These are phyloP conservation scores for Thamnophis elegans DNA, from an alignment of 2,797 vertebrate genomes.

Conservation along the genomic window DNA sequence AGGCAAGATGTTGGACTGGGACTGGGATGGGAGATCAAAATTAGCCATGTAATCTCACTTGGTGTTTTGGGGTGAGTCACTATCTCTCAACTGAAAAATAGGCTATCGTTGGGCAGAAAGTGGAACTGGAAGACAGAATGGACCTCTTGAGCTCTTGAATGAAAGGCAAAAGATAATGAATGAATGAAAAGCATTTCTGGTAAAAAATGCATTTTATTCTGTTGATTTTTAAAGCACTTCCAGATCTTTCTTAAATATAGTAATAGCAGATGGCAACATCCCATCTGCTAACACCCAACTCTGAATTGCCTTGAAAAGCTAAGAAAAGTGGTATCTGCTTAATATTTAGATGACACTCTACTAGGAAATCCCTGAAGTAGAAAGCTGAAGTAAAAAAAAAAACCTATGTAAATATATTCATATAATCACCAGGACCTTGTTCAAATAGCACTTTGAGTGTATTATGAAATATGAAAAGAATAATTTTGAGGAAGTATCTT, in stretches of 20 bases:
- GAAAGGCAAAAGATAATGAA: neutral
- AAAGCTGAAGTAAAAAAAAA: neutral
- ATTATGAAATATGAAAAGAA: neutral
- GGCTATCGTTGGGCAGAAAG: neutral
- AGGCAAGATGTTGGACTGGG: neutral
- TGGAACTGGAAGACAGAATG: neutral
- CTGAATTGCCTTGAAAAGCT: neutral
- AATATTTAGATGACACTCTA: neutral
- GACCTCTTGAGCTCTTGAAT: neutral
- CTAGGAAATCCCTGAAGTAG: neutral
- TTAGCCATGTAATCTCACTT: neutral
- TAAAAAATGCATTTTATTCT: too few relatives aligned
- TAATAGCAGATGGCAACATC: neutral
- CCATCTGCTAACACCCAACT: neutral
- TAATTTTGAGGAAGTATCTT: neutral
- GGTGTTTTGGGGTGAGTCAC: neutral
- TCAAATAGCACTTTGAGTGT: neutral
- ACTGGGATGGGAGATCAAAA: neutral
- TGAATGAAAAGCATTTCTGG: neutral
- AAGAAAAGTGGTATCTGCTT: neutral
- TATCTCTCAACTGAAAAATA: neutral
- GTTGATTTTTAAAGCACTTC: neutral
- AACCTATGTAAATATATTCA: neutral
- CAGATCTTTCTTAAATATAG: neutral
- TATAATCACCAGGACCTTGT: neutral